Evolutionary conservation across 2,888 invertebrate genomes (phyloP).

Genomic region (Panzeria rudis): DNA sequence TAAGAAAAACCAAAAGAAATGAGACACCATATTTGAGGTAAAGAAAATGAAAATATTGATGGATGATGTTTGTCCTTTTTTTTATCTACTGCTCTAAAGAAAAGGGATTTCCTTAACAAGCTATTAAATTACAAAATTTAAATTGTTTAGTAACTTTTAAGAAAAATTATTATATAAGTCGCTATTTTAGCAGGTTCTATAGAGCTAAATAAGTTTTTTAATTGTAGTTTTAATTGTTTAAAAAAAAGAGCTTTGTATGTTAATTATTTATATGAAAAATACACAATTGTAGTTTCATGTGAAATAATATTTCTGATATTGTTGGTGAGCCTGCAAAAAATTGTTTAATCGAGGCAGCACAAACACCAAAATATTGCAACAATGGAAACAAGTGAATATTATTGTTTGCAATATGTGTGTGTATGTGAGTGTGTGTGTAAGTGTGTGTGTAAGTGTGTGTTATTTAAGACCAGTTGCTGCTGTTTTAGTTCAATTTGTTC

Average conservation of each 20-base stretch:
- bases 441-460: too few relatives aligned
- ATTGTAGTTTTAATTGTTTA: too few relatives aligned
- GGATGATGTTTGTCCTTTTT: conserved; percentile 24
- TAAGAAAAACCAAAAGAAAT: conserved; percentile 27
- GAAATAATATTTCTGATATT: neutral
- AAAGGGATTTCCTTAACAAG: neutral
- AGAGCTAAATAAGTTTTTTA: too few relatives aligned
- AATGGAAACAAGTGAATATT: neutral
- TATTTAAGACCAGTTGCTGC: neutral
- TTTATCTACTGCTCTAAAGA: neutral
- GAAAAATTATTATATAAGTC: too few relatives aligned
- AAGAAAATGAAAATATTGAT: conserved; percentile 36
- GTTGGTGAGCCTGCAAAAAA: neutral
- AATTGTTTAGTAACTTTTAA: too few relatives aligned
- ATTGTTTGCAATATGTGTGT: neutral
- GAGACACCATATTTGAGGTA: conserved; percentile 7
- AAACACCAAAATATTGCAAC: neutral
- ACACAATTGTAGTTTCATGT: neutral
- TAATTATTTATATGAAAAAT: neutral
- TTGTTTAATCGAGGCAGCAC: neutral
- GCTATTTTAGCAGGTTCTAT: too few relatives aligned
- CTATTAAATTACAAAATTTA: conserved; percentile 1
- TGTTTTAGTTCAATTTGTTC: neutral
- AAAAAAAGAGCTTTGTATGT: neutral
- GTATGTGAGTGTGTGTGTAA: too few relatives aligned